These are phyloP conservation scores for Pocota personata DNA, from an alignment of 2,888 invertebrate genomes.

Conservation along the genomic window DNA sequence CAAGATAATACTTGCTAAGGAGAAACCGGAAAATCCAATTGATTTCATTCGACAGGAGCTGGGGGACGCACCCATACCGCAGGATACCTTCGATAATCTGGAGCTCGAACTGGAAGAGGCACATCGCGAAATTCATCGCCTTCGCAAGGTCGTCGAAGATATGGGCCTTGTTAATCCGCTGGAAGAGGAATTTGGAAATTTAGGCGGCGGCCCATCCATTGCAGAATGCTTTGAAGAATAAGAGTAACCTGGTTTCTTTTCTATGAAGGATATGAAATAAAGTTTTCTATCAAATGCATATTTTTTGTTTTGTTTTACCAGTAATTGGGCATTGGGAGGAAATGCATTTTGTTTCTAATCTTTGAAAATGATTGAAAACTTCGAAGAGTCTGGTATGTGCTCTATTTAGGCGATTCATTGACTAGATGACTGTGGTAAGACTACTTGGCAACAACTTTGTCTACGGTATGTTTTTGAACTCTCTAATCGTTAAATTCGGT, in stretches of 20 bases:
- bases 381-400: too few relatives aligned
- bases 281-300: background rate
- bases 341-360: too few relatives aligned
- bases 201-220: background rate
- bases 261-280: background rate
- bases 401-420: too few relatives aligned
- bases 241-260: too few relatives aligned
- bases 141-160: conserved; percentile 47
- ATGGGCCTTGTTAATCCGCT: conserved; percentile 27
- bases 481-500: too few relatives aligned
- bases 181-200: background rate
- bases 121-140: conserved; percentile 64
- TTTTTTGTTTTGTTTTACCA: too few relatives aligned
- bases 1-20: conserved; percentile 61
- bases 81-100: conserved; percentile 55
- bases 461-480: too few relatives aligned
- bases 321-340: too few relatives aligned
- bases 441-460: too few relatives aligned
- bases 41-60: conserved; percentile 74
- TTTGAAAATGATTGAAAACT: too few relatives aligned
- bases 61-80: conserved; percentile 60
- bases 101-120: conserved; percentile 73
- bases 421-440: too few relatives aligned
- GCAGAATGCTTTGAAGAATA: background rate
- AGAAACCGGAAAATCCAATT: conserved; percentile 73